These are phyloP conservation scores for Adelosebastes latens DNA, from an alignment of 2,797 vertebrate genomes.

Conservation along the genomic window DNA sequence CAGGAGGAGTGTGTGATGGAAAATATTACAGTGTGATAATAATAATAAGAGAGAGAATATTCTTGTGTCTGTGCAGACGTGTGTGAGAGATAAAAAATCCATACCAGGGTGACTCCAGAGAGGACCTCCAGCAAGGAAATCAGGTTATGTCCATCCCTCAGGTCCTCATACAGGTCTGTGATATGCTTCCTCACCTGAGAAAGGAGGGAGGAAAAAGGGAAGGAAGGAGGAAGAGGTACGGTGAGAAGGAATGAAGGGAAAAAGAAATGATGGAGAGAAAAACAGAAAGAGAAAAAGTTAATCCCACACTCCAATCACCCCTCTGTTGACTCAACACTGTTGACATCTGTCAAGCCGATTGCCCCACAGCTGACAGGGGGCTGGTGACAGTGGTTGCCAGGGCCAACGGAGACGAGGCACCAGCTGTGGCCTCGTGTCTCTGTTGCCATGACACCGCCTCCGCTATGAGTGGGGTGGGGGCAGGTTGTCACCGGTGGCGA, in stretches of 20 bases:
- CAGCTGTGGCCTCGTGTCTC: conserved; percentile 53
- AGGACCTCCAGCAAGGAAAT: conserved; percentile 96
- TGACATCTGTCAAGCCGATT: conserved; percentile 41
- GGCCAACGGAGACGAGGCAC: conserved; percentile 33
- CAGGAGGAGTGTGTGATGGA: background rate
- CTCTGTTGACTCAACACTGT: conserved; percentile 32
- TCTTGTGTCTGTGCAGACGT: background rate
- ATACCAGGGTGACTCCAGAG: conserved; percentile 94
- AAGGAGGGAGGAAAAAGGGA: background rate
- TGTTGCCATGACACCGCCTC: conserved; percentile 38
- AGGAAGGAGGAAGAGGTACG: background rate
- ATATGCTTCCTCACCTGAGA: conserved; percentile 94
- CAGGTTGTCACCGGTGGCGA: background rate
- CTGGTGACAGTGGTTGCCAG: conserved; percentile 32
- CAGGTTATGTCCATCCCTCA: conserved; percentile 95
- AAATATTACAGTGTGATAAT: background rate
- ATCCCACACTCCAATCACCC: conserved; percentile 3
- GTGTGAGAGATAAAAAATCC: conserved; percentile 14
- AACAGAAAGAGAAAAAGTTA: conserved; percentile 20
- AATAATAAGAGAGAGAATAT: background rate
- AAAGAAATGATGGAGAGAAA: background rate
- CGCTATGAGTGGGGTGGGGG: background rate
- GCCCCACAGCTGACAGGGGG: conserved; percentile 21
- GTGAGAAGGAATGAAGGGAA: background rate
- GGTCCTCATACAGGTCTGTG: conserved; percentile 94